Evolutionary conservation across 2,113 vertebrate genomes (phyloP), one percentile per base, ranked within the genome.

Genomic region (Gorsachius goisagi): DNA sequence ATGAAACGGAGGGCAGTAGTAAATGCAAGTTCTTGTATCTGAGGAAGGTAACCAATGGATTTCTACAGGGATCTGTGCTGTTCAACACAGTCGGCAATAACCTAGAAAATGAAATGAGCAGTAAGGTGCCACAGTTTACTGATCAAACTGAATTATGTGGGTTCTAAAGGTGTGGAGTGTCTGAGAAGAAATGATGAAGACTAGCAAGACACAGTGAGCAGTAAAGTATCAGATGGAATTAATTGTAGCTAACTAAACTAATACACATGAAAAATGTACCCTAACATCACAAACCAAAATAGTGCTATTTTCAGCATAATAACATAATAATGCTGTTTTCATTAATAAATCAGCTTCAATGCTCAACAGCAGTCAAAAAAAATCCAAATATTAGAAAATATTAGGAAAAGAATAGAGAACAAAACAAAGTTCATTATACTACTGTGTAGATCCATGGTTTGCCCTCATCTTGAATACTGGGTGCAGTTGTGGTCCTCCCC

Each of bases 381-480:
- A 44, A 58, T 53, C 62, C 84, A 96, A 90, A 83, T 79, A 96
- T 97, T 97, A 96, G 95, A 91, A 95, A 95, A 95, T 92, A 96
- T 94, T 95, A 95, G 91, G 81, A 89, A 95, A 92, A 95, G 22
- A 84, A 82, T 37, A 95, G 64, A 96, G 85, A 96, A 97, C 86
- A 95, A 97, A 96, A 92, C 95, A 93, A 95, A 95, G 88, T 84
- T 97, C 87, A 78, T 97, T 95, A 97, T 97, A 97, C 96, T 97
- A 96, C 95, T 97, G 94, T 96, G 94, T 72, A 92, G 94, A 95
- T 97, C 95, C 95, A 96, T 75, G 93, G 93, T 97, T 96, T 97
- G 96, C 95, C 94, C 95, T 97, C 95, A 97, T 97, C 96, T 97
- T 96, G 95, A 97, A 92, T 89, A 97, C 89, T 82, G 96, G 91